Percentiles rank a stretch among this genome's conserved stretches.
phyloP scores from a whole-genome alignment of 2,888 invertebrate genomes.

The Drosophila trichaetosa region DNA sequence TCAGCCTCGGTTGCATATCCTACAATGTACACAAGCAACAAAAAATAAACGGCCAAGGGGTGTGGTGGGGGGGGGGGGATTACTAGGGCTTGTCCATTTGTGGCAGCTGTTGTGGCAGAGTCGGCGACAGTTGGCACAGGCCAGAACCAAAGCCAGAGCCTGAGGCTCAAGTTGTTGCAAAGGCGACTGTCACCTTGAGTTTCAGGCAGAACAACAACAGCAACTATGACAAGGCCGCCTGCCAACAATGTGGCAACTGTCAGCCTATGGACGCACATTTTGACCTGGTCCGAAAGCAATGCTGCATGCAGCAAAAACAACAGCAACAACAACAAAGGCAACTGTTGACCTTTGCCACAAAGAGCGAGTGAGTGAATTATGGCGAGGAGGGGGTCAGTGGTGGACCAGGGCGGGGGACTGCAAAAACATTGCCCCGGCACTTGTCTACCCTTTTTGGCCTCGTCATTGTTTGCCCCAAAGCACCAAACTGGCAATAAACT shows the following conservation, averaged over 20 bases:
- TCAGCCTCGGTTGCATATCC: constrained; percentile 21
- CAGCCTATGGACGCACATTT: constrained; percentile 54
- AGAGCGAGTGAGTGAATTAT: neutral
- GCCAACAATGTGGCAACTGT: constrained; percentile 52
- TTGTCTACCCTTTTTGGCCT: constrained; percentile 78
- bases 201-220: constrained; percentile 19
- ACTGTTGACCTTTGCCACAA: constrained; percentile 57
- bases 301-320: constrained; percentile 32
- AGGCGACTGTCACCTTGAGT: constrained; percentile 53
- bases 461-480: constrained; percentile 75
- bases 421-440: constrained; percentile 56
- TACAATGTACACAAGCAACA: constrained; percentile 14
- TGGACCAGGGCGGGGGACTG: neutral
- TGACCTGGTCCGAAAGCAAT: constrained; percentile 47
- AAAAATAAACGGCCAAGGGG: neutral
- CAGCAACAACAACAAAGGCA: constrained; percentile 27
- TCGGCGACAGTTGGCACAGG: constrained; percentile 46
- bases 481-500: constrained; percentile 78
- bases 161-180: constrained; percentile 50
- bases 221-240: constrained; percentile 45
- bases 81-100: constrained; percentile 27
- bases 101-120: constrained; percentile 19
- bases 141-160: constrained; percentile 23
- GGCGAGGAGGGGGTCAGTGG: no score
- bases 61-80: no score